These are phyloP conservation scores for Epicampocera succincta DNA, from an alignment of 2,888 invertebrate genomes.

Conservation along the genomic window DNA sequence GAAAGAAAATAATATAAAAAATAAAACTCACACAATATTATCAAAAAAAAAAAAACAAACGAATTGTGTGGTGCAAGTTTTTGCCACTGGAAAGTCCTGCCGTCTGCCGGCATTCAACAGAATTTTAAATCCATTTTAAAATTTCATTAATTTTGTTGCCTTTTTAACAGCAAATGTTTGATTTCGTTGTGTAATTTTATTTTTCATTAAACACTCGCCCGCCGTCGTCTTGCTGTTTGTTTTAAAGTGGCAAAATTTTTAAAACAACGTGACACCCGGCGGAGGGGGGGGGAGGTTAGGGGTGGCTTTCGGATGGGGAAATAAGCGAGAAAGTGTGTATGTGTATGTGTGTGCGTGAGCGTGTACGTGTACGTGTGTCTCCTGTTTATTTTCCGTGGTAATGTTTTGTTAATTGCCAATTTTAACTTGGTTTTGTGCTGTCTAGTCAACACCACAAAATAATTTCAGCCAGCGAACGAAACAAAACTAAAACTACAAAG, in stretches of 20 bases:
- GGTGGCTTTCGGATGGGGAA: not conserved
- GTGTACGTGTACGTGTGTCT: not conserved
- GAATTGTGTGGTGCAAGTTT: slow-evolving; percentile 4
- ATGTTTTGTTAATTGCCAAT: slow-evolving; percentile 81
- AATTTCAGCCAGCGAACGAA: slow-evolving; percentile 29
- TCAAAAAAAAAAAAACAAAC: slow-evolving; percentile 1
- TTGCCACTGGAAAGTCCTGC: slow-evolving; percentile 4
- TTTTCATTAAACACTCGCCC: slow-evolving; percentile 36
- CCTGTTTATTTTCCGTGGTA: slow-evolving; percentile 79
- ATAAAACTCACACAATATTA: slow-evolving; percentile 16
- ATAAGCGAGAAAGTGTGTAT: not conserved
- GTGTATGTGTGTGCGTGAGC: not conserved
- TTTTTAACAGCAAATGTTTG: slow-evolving; percentile 7
- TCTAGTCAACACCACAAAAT: slow-evolving; percentile 67
- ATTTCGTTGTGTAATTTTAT: slow-evolving; percentile 30
- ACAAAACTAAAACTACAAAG: slow-evolving; percentile 20
- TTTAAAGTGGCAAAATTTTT: slow-evolving; percentile 41
- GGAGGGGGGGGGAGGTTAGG: not conserved
- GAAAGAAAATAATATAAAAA: slow-evolving; percentile 6
- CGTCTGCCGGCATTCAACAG: not conserved
- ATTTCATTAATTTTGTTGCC: slow-evolving; percentile 35
- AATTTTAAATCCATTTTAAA: slow-evolving; percentile 26
- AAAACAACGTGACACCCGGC: not conserved
- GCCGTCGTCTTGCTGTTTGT: slow-evolving; percentile 35
- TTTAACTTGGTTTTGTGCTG: slow-evolving; percentile 74